Conservation (phyloP, 2,888 invertebrate genomes). For the Ormyrus rosae region DNA sequence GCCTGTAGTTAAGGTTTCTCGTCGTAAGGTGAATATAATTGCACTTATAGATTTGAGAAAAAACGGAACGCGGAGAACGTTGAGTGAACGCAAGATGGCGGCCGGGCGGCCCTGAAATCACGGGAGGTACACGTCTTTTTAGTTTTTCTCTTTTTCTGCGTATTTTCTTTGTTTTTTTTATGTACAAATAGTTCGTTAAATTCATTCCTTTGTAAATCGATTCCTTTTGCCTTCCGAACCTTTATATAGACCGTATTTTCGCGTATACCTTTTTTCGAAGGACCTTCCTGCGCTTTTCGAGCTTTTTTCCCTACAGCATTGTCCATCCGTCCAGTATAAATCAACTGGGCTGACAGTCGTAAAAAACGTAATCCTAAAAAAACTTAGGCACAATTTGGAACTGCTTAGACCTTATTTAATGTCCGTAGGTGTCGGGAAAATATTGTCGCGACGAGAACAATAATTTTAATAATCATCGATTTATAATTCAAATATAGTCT, state of each 20-base stretch:
- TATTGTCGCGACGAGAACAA: neutral
- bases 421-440: conserved; percentile 30
- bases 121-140: conserved; percentile 65
- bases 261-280: conserved; percentile 53
- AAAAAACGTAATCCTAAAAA: conserved; percentile 71
- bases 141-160: conserved; percentile 5
- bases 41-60: conserved; percentile 74
- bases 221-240: neutral
- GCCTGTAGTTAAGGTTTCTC: conserved; percentile 28
- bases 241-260: conserved; percentile 21
- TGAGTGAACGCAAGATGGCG: conserved; percentile 74
- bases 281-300: conserved; percentile 39
- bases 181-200: conserved; percentile 53
- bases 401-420: conserved; percentile 71
- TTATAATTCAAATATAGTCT: no score
- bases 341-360: conserved; percentile 51
- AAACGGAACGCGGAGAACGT: conserved; percentile 71
- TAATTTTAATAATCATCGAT: no score
- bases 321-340: conserved; percentile 59
- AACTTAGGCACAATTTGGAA: conserved; percentile 76
- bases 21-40: conserved; percentile 67
- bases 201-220: neutral
- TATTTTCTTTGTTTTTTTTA: conserved; percentile 58
- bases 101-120: conserved; percentile 72
- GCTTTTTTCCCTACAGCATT: conserved; percentile 51